A percentile compares a stretch with the other conserved stretches of the same genome.
These are phyloP conservation scores for Strigops habroptila DNA, from an alignment of 2,113 vertebrate genomes.

Conservation along the genomic window DNA sequence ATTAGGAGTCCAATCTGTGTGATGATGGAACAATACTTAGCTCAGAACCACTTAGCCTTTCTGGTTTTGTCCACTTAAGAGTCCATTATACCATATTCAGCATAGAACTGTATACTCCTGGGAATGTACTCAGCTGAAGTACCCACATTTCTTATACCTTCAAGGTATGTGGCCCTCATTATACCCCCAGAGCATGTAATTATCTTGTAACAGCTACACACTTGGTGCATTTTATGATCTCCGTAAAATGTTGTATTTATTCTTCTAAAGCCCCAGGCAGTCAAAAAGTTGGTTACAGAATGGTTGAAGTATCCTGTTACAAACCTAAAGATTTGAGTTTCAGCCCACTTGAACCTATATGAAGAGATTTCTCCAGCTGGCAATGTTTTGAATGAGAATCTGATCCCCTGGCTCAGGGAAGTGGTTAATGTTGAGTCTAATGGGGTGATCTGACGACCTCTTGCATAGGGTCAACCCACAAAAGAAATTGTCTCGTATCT, in stretches of 20 bases:
- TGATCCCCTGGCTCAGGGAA: not conserved
- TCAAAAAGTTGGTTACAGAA: not conserved
- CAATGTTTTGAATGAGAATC: not conserved
- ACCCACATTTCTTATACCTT: constrained; percentile 24
- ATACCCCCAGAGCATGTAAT: constrained; percentile 19
- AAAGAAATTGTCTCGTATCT: not conserved
- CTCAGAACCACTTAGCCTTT: constrained; percentile 40
- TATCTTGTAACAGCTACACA: constrained; percentile 30
- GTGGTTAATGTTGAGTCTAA: not conserved
- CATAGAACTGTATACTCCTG: constrained; percentile 13
- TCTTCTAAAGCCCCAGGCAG: not conserved
- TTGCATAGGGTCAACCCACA: not conserved
- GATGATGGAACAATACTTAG: not conserved
- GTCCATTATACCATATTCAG: constrained; percentile 23
- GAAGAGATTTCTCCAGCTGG: not conserved
- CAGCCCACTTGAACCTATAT: not conserved
- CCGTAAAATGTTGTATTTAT: constrained; percentile 25
- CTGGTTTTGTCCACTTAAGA: constrained; percentile 35
- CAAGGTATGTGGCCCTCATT: constrained; percentile 14
- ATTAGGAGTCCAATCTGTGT: constrained; percentile 15
- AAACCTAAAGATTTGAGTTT: not conserved
- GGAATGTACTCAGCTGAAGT: not conserved
- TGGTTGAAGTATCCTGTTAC: not conserved
- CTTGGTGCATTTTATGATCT: constrained; percentile 29
- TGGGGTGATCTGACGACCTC: not conserved